Evolutionary conservation across 2,888 invertebrate genomes (phyloP), one percentile per base, ranked within the genome.

Genomic region (Sussaba pulchella): DNA sequence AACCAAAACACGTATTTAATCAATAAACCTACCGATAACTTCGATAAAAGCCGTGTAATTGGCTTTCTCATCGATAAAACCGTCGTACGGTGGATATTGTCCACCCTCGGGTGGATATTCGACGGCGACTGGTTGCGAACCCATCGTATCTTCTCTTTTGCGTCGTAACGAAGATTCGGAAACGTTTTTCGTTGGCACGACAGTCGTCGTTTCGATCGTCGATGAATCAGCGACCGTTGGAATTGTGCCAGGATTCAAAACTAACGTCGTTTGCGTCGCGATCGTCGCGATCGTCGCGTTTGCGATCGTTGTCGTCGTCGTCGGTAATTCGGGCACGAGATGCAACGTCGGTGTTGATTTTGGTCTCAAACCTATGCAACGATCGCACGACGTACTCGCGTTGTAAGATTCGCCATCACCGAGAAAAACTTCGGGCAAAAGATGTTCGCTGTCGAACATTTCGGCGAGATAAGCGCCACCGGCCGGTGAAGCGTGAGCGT

Each of bases 1-100:
- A 6, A 31, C 31, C 4, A 6, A 5, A 31, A 31, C n/a, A n/a
- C n/a, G n/a, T n/a, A n/a, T n/a, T n/a, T n/a, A n/a, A n/a, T n/a
- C n/a, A n/a, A n/a, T n/a, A 67, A 66, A 72, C 2, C 70, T 92
- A 96, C 97, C 95, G 86, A 97, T 95, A 10, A 97, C 94, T 93
- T 98, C 97, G 41, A 98, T 93, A 89, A 97, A 98, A 19, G 97
- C 96, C 0, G 97, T 97, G 86, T 98, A 98, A 90, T 97, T 97
- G 10, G 96, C 95, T 67, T 94, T 94, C 12, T 95, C 93, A 88
- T 97, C 96, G 61, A 98, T 93, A 69, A 93, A 93, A 0, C 97
- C 97, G 91, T 98, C 97, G 78, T 93, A 94, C 1, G 95, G 94
- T 24, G 93, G 91, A 83, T 92, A 83, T 5, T 76, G 67, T 17